Evolutionary conservation across 2,113 vertebrate genomes (phyloP).

Genomic region (Rhinolophus ferrumequinum): DNA sequence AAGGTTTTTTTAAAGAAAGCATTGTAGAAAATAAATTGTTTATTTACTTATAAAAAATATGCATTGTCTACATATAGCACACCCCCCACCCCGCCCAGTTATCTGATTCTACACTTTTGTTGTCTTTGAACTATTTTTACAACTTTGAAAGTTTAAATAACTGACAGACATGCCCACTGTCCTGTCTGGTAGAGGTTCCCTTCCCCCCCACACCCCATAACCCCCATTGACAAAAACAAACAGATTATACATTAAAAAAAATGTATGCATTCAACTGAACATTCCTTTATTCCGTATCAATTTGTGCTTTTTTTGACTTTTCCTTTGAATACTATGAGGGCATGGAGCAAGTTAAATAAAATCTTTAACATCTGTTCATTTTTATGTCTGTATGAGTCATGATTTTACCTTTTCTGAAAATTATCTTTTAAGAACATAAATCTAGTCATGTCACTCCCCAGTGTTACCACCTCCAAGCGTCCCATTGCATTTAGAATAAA

Average conservation of each 20-base stretch:
- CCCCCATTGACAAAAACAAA: not conserved
- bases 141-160: constrained; percentile 39
- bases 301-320: not conserved
- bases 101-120: not conserved
- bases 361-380: not conserved
- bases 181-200: not conserved
- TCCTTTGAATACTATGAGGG: not conserved
- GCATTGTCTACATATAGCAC: not conserved
- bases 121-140: not conserved
- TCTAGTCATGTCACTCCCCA: not conserved
- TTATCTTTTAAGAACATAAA: constrained; percentile 53
- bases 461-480: not conserved
- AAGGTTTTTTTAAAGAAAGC: not conserved
- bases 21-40: not conserved
- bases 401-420: constrained; percentile 55
- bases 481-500: not conserved
- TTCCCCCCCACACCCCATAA: not conserved
- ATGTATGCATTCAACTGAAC: not conserved
- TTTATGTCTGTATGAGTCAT: not conserved
- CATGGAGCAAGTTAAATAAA: constrained; percentile 14
- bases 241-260: not conserved
- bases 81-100: not conserved
- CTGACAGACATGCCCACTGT: not conserved
- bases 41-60: not conserved
- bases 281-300: not conserved